Evolutionary conservation across 2,797 vertebrate species (phyloP).

Genomic region (Gymnocypris eckloni): DNA sequence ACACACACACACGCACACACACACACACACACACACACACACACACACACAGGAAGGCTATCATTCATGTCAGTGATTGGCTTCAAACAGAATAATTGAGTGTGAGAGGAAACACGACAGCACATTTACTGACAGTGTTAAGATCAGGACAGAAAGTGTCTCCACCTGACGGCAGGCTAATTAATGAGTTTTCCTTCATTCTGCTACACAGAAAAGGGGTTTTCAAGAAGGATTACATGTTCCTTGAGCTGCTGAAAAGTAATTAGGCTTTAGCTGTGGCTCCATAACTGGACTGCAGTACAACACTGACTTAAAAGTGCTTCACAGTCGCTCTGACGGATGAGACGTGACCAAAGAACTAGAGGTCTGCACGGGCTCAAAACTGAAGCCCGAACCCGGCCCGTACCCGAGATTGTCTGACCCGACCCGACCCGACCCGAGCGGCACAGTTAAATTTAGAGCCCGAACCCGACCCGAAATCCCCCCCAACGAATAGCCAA

Average conservation of each 20-base stretch:
- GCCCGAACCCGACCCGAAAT: no score
- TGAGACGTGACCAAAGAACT: neutral
- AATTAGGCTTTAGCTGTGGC: neutral
- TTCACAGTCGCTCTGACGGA: neutral
- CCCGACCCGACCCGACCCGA: no score
- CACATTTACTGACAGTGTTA: neutral
- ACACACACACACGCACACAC: neutral
- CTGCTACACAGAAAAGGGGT: neutral
- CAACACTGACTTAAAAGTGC: neutral
- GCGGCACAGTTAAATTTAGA: no score
- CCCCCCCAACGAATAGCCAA: no score
- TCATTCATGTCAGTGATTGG: neutral
- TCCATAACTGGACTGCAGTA: neutral
- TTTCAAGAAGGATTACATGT: slow-evolving; percentile 11
- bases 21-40: neutral
- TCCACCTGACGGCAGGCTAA: slow-evolving; percentile 8
- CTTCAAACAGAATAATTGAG: neutral
- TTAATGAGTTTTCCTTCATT: slow-evolving; percentile 13
- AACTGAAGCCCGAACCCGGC: no score
- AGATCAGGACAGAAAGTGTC: neutral
- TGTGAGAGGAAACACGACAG: neutral
- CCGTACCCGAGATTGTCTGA: no score
- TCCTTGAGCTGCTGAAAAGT: neutral
- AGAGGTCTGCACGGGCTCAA: no score
- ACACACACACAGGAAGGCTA: neutral